phyloP scores from a whole-genome alignment of 2,797 vertebrate species.

The Mormyrus proboscirostris region DNA sequence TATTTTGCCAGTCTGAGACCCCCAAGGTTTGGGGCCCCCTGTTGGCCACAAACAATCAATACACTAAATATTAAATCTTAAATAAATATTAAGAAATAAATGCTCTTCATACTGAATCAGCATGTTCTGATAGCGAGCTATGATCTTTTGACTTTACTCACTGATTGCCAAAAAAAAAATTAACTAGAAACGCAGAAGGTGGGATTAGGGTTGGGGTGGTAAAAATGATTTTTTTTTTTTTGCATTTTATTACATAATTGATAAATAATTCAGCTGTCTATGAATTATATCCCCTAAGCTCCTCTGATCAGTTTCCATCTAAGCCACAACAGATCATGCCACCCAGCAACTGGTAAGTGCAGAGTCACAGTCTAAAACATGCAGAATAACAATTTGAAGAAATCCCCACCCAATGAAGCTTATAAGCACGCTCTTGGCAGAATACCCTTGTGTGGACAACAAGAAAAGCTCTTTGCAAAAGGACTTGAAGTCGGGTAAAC shows the following conservation, averaged over 20 bases:
- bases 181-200: neutral
- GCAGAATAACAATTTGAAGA: conserved; percentile 29
- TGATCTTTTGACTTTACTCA: neutral
- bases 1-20: neutral
- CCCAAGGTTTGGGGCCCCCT: neutral
- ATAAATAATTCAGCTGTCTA: neutral
- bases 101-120: neutral
- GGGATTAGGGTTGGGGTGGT: neutral
- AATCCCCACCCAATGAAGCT: neutral
- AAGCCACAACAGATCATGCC: neutral
- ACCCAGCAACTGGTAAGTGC: neutral
- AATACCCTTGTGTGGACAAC: neutral
- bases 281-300: neutral
- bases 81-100: neutral
- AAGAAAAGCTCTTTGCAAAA: neutral
- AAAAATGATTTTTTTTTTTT: no score
- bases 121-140: neutral
- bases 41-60: neutral
- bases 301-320: neutral
- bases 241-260: neutral
- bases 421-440: neutral
- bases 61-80: neutral
- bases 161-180: neutral
- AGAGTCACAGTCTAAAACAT: conserved; percentile 16
- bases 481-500: neutral